A percentile compares a stretch with the other conserved stretches of the same genome.
These are phyloP conservation scores for Molorchus minor DNA, from an alignment of 2,888 invertebrate genomes.

Conservation along the genomic window DNA sequence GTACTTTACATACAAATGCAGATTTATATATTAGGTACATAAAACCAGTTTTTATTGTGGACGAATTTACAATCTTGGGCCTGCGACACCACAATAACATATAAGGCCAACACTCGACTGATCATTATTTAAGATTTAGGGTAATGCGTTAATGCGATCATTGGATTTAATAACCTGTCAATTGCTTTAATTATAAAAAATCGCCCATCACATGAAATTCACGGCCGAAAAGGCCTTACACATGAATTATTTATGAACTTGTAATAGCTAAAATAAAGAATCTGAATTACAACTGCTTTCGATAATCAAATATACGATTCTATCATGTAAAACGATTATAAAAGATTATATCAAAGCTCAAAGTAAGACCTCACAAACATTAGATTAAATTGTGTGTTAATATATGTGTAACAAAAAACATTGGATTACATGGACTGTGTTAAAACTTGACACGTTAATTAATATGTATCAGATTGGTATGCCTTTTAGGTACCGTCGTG, in stretches of 20 bases:
- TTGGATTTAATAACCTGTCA: constrained; percentile 36
- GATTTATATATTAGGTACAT: constrained; percentile 11
- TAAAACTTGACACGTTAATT: constrained; percentile 21
- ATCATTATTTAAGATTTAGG: constrained; percentile 37
- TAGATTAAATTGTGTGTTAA: constrained; percentile 16
- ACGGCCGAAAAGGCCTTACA: not conserved
- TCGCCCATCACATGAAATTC: constrained; percentile 15
- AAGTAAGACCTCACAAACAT: not conserved
- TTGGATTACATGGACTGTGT: constrained; percentile 18
- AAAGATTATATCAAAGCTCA: constrained; percentile 1
- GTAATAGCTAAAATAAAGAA: not conserved
- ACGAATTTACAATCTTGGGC: constrained; percentile 16
- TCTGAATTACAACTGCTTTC: not conserved
- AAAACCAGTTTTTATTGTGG: constrained; percentile 18
- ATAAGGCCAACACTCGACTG: constrained; percentile 37
- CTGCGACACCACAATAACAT: constrained; percentile 36
- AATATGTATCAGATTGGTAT: constrained; percentile 19
- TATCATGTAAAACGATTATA: no score
- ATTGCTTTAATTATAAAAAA: constrained; percentile 34
- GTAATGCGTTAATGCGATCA: constrained; percentile 37
- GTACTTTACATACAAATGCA: constrained; percentile 16
- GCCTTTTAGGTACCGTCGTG: constrained; percentile 21
- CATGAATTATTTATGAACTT: constrained; percentile 23
- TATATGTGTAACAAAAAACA: constrained; percentile 4
- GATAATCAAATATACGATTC: no score